These are phyloP conservation scores for Alfaro cultratus DNA, from an alignment of 2,797 vertebrate genomes.

Conservation along the genomic window DNA sequence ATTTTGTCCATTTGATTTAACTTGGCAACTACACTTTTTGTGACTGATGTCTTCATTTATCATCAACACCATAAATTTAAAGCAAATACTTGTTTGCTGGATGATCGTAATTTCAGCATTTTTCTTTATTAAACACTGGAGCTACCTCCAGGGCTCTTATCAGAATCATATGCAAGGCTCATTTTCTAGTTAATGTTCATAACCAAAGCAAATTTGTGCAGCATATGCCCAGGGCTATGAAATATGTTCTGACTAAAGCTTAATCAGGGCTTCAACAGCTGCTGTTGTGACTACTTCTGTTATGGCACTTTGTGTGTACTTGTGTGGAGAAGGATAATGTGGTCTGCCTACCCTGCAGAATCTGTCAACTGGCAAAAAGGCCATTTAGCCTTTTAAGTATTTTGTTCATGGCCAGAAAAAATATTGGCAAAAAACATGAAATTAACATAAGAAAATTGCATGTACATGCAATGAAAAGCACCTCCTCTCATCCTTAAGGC, in stretches of 20 bases:
- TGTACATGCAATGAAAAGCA: not conserved
- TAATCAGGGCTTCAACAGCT: conserved; percentile 70
- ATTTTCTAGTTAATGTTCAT: conserved; percentile 62
- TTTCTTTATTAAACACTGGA: conserved; percentile 43
- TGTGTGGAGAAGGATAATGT: conserved; percentile 6
- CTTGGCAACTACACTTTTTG: not conserved
- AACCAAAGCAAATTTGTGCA: conserved; percentile 53
- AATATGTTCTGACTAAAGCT: conserved; percentile 52
- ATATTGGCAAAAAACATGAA: not conserved
- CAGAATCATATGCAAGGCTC: conserved; percentile 50
- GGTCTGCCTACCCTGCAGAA: conserved; percentile 14
- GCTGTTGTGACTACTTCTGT: conserved; percentile 61
- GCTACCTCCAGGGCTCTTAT: conserved; percentile 47
- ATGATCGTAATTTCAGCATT: conserved; percentile 31
- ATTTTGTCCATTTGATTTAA: not conserved
- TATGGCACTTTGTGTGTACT: conserved; percentile 28
- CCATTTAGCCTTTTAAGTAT: conserved; percentile 16
- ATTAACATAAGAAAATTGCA: conserved; percentile 14
- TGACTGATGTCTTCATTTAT: not conserved
- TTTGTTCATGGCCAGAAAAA: conserved; percentile 2
- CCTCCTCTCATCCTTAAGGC: not conserved
- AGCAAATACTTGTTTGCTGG: conserved; percentile 25
- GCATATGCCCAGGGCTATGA: conserved; percentile 63
- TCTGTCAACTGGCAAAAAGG: conserved; percentile 42
- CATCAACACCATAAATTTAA: conserved; percentile 4